A percentile compares a stretch with the other conserved stretches of the same genome.
Evolutionary conservation across 2,113 vertebrate genomes (phyloP).

Genomic region (Albula goreensis): DNA sequence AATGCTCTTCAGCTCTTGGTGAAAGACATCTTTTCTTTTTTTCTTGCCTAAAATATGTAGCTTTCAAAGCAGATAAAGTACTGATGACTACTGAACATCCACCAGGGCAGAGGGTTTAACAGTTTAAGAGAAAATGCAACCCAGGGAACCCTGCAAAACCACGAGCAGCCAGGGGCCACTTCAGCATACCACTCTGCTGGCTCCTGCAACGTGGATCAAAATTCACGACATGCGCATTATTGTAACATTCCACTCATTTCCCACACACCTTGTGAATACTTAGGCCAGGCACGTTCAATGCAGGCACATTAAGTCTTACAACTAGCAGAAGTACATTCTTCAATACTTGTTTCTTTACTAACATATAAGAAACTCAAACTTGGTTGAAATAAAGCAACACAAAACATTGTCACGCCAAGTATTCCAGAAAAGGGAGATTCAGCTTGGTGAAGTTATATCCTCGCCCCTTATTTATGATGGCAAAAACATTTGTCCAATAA

Average conservation of each 20-base stretch:
- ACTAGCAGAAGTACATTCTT: neutral
- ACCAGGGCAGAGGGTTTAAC: neutral
- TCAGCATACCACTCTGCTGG: neutral
- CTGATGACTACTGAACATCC: neutral
- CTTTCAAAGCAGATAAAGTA: neutral
- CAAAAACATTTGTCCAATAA: neutral
- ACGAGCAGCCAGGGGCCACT: neutral
- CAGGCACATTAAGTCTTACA: neutral
- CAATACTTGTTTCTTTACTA: neutral
- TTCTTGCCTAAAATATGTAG: neutral
- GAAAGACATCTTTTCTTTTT: neutral
- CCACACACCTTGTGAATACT: neutral
- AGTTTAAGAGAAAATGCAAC: neutral
- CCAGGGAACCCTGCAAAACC: neutral
- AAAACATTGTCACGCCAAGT: neutral
- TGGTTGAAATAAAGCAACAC: neutral
- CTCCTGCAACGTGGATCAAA: neutral
- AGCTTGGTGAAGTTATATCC: neutral
- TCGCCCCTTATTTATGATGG: neutral
- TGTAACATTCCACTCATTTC: slow-evolving; percentile 8
- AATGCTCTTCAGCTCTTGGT: neutral
- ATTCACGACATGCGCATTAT: neutral
- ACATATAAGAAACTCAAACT: neutral
- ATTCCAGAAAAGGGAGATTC: neutral
- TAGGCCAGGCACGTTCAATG: neutral